Evolutionary conservation across 2,113 vertebrate species (phyloP).

Genomic region (Leptosomus discolor): DNA sequence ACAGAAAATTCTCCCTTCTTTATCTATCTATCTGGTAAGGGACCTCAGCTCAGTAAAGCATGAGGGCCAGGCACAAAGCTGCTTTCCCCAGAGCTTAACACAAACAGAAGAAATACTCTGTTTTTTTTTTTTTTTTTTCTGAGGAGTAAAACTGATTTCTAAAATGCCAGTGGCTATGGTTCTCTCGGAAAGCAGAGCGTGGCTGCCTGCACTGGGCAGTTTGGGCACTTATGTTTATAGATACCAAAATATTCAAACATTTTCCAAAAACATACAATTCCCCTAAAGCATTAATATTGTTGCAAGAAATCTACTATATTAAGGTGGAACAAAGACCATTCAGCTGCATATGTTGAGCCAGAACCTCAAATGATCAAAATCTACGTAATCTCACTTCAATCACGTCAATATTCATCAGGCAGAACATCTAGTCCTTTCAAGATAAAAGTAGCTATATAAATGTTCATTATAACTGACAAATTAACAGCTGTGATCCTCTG

Average conservation of each 20-base stretch:
- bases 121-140: rapidly evolving
- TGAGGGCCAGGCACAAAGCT: not conserved
- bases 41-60: not conserved
- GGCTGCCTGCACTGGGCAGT: not conserved
- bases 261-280: not conserved
- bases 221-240: not conserved
- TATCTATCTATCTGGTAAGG: not conserved
- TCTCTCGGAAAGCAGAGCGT: not conserved
- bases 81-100: not conserved
- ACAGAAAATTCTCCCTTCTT: not conserved
- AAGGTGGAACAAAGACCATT: not conserved
- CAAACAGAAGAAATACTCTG: not conserved
- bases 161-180: not conserved
- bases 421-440: not conserved
- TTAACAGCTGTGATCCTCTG: not conserved
- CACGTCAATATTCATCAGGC: not conserved
- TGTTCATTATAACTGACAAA: not conserved
- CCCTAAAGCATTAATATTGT: not conserved
- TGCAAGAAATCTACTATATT: not conserved
- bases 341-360: not conserved
- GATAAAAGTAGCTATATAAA: not conserved
- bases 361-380: not conserved
- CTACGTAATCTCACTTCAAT: not conserved
- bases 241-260: not conserved
- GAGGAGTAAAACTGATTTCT: not conserved